A percentile compares a stretch with the other conserved stretches of the same genome.
Conservation (phyloP, 2,113 vertebrate species). For the Leptosomus discolor region DNA sequence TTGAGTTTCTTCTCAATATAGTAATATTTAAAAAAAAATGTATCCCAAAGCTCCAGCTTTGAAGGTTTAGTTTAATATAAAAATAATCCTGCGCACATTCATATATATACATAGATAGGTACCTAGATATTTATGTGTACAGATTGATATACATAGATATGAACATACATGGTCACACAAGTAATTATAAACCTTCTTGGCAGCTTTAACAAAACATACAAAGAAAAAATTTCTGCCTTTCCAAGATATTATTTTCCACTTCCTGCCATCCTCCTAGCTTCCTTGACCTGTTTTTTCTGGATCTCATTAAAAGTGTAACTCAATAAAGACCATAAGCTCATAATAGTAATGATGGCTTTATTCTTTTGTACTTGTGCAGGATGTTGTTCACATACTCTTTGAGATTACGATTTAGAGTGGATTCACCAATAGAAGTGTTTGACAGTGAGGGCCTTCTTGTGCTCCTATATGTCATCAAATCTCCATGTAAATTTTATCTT, state of each 20-base stretch:
- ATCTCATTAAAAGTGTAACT: neutral
- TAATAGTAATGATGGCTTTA: neutral
- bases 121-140: neutral
- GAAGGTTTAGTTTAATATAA: neutral
- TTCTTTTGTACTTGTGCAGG: neutral
- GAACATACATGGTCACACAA: neutral
- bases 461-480: neutral
- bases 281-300: neutral
- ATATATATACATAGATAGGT: neutral
- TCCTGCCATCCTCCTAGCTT: neutral
- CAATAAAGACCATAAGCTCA: neutral
- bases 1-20: neutral
- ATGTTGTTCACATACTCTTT: neutral
- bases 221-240: neutral
- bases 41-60: neutral
- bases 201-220: neutral
- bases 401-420: neutral
- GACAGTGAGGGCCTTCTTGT: neutral
- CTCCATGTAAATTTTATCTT: neutral
- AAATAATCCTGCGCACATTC: neutral
- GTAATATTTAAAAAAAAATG: rapidly evolving
- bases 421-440: neutral
- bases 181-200: neutral
- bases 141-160: neutral
- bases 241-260: neutral